Conservation (phyloP, 2,797 vertebrate species). For the Rhadinocentrus ornatus region DNA sequence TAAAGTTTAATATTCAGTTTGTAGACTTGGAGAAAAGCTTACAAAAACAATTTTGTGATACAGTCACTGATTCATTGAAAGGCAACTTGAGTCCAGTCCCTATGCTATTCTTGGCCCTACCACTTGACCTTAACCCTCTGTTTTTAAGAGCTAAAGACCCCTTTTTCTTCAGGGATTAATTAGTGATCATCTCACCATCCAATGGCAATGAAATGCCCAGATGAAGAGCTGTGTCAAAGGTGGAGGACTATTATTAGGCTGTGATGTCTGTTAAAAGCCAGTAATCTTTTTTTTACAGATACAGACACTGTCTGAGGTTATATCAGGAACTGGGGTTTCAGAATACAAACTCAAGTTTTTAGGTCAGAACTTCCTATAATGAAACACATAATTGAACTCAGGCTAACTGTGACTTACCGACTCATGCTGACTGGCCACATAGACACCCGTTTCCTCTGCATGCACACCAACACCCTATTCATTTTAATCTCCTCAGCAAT, state of each 20-base stretch:
- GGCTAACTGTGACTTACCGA: not conserved
- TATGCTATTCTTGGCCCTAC: no score
- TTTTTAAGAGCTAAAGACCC: no score
- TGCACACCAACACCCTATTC: slow-evolving; percentile 23
- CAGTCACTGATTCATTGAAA: no score
- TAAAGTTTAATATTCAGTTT: no score
- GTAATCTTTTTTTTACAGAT: not conserved
- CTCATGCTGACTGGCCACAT: slow-evolving; percentile 2
- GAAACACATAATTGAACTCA: slow-evolving; percentile 23
- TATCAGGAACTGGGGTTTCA: not conserved
- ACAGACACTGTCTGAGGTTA: not conserved
- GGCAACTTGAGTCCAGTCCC: not conserved
- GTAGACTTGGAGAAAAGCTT: no score
- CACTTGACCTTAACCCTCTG: not conserved
- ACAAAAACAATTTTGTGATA: no score
- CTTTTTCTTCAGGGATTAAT: not conserved
- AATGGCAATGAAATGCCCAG: not conserved
- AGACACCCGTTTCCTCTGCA: slow-evolving; percentile 10
- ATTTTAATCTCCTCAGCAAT: slow-evolving; percentile 40
- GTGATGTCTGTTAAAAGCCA: not conserved
- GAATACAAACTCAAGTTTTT: slow-evolving; percentile 4
- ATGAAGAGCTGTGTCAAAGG: not conserved
- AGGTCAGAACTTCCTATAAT: slow-evolving; percentile 33
- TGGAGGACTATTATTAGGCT: not conserved
- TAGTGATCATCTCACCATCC: not conserved